Evolutionary conservation across 2,113 vertebrate genomes (phyloP).

Genomic region (Pontoporia blainvillei): DNA sequence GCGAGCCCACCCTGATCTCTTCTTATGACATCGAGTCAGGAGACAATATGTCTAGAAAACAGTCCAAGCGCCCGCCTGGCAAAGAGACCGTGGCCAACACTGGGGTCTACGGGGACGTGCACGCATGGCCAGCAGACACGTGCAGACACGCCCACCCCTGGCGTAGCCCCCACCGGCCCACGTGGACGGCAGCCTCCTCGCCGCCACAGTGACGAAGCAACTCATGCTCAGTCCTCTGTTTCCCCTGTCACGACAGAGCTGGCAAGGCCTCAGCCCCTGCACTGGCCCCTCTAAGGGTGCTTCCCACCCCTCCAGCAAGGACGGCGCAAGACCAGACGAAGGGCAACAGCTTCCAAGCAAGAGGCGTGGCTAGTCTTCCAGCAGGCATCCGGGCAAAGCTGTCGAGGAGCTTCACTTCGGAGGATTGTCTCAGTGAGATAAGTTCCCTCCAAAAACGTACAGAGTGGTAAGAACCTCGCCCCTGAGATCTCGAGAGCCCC

Average conservation of each 20-base stretch:
- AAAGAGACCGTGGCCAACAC: not conserved
- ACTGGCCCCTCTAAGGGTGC: not conserved
- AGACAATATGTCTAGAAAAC: no score
- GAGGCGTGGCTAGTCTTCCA: accelerated
- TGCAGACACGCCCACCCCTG: accelerated
- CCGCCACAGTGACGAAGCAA: no score
- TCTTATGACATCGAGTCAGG: no score
- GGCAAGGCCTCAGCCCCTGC: not conserved
- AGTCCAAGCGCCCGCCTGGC: no score
- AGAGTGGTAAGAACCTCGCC: no score
- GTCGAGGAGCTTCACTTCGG: not conserved
- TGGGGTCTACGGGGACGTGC: not conserved
- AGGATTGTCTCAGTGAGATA: not conserved
- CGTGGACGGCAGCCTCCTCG: no score
- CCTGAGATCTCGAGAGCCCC: no score
- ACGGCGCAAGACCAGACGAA: accelerated
- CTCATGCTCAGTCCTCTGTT: not conserved
- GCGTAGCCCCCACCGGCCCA: accelerated
- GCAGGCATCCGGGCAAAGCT: no score
- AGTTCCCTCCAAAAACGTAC: not conserved
- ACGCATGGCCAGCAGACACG: accelerated
- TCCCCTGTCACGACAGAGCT: not conserved
- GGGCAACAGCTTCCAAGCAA: not conserved
- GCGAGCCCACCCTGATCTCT: no score
- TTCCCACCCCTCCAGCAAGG: not conserved